phyloP scores from a whole-genome alignment of 2,797 vertebrate species.

The Esox masquinongy region DNA sequence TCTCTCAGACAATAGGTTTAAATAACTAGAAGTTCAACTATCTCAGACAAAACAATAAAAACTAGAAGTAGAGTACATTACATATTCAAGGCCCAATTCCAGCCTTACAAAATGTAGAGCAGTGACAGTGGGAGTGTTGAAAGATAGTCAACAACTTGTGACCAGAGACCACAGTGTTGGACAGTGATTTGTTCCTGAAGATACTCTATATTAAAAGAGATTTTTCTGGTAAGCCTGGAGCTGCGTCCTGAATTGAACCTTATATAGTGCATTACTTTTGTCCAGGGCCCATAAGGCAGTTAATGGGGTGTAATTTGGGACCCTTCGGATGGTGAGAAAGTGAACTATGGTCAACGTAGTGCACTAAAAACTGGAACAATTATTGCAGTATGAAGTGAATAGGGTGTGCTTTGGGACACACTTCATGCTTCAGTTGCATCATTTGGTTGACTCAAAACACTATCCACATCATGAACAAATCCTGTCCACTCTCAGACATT shows the following conservation, averaged over 20 bases:
- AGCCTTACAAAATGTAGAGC: no score
- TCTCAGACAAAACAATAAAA: no score
- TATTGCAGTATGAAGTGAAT: background rate
- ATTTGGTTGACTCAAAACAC: slow-evolving; percentile 30
- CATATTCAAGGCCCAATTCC: no score
- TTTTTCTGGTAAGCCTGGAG: background rate
- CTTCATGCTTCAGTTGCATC: background rate
- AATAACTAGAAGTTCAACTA: no score
- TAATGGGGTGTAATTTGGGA: no score
- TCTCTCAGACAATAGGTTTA: no score
- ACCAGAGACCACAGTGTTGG: background rate
- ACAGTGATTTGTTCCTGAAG: background rate
- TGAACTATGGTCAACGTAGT: no score
- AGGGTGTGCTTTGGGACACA: background rate
- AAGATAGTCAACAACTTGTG: background rate
- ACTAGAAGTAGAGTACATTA: no score
- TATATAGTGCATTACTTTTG: background rate
- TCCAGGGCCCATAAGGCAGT: no score
- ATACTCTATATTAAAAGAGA: background rate
- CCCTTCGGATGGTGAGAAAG: no score
- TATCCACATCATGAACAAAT: background rate
- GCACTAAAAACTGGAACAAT: background rate
- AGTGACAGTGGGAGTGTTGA: background rate
- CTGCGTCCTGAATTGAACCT: background rate
- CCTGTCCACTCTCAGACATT: background rate